phyloP scores from a whole-genome alignment of 2,113 vertebrate genomes.

The Neolamprologus modestus region DNA sequence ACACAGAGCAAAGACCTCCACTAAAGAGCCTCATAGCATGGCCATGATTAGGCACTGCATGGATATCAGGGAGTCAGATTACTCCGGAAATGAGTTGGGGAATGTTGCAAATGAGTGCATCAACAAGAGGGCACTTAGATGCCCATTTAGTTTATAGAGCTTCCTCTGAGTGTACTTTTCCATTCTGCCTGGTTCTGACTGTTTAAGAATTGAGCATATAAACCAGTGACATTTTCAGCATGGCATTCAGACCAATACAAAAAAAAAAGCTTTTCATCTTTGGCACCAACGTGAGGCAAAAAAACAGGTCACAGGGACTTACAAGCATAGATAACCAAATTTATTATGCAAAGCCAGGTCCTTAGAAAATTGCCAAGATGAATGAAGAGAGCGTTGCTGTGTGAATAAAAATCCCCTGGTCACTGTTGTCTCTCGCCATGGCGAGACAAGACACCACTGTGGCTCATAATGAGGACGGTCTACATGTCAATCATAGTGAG shows the following conservation, averaged over 20 bases:
- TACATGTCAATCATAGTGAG: slow-evolving; percentile 61
- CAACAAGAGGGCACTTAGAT: slow-evolving; percentile 41
- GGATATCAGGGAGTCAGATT: slow-evolving; percentile 25
- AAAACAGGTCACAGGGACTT: slow-evolving; percentile 68
- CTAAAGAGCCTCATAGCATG: slow-evolving; percentile 6
- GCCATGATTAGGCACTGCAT: slow-evolving; percentile 22
- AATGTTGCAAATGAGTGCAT: slow-evolving; percentile 38
- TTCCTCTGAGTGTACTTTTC: not conserved
- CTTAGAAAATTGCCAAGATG: slow-evolving; percentile 16
- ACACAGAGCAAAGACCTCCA: slow-evolving; percentile 12
- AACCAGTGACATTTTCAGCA: slow-evolving; percentile 63
- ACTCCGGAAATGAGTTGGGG: slow-evolving; percentile 51
- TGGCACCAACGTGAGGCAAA: slow-evolving; percentile 9
- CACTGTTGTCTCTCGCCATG: slow-evolving; percentile 15
- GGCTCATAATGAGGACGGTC: slow-evolving; percentile 44
- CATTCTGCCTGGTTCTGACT: not conserved
- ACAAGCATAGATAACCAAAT: slow-evolving; percentile 69
- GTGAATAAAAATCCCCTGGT: slow-evolving; percentile 44
- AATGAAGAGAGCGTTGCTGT: slow-evolving; percentile 6
- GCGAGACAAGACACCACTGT: not conserved
- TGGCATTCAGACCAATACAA: slow-evolving; percentile 52
- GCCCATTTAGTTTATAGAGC: slow-evolving; percentile 20
- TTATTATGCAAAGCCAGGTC: slow-evolving; percentile 60
- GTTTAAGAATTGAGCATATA: slow-evolving; percentile 28
- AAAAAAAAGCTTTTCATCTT: slow-evolving; percentile 44